Evolutionary conservation across 2,113 vertebrate species (phyloP).

Genomic region (Lophius piscatorius): DNA sequence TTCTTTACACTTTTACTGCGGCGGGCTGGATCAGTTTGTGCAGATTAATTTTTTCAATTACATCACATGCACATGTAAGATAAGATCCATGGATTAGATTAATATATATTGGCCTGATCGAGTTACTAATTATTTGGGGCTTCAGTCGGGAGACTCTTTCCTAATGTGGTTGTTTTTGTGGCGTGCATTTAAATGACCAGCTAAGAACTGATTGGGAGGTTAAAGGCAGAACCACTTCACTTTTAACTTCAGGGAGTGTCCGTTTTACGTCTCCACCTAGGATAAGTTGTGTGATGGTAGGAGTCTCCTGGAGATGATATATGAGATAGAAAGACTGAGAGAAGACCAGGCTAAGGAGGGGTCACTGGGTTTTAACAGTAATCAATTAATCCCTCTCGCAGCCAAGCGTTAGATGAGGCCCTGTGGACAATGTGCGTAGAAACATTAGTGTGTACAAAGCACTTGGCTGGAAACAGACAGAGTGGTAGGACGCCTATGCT

Average conservation of each 20-base stretch:
- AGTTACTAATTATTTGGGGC: conserved; percentile 64
- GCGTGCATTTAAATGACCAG: conserved; percentile 18
- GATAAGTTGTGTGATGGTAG: conserved; percentile 63
- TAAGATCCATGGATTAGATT: conserved; percentile 29
- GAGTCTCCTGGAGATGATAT: conserved; percentile 85
- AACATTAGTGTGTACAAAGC: conserved; percentile 58
- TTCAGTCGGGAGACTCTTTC: conserved; percentile 2
- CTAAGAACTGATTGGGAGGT: conserved; percentile 49
- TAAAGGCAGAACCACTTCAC: conserved; percentile 84
- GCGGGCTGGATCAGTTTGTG: conserved; percentile 84
- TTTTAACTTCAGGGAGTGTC: conserved; percentile 85
- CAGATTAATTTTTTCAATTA: conserved; percentile 85
- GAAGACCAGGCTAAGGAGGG: conserved; percentile 73
- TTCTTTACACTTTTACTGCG: conserved; percentile 74
- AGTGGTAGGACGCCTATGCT: conserved; percentile 35
- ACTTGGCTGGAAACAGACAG: conserved; percentile 52
- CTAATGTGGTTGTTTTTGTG: conserved; percentile 12
- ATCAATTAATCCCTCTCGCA: conserved; percentile 88
- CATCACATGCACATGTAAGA: conserved; percentile 64
- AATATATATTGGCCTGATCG: conserved; percentile 28
- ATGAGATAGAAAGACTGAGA: conserved; percentile 76
- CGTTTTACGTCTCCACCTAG: conserved; percentile 54
- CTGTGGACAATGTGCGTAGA: conserved; percentile 54
- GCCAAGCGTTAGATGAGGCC: conserved; percentile 58
- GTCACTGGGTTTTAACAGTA: conserved; percentile 86